Percentiles rank a stretch among this genome's conserved stretches.
Conservation (phyloP, 2,113 vertebrate species). For the Sphyrna mokarran region DNA sequence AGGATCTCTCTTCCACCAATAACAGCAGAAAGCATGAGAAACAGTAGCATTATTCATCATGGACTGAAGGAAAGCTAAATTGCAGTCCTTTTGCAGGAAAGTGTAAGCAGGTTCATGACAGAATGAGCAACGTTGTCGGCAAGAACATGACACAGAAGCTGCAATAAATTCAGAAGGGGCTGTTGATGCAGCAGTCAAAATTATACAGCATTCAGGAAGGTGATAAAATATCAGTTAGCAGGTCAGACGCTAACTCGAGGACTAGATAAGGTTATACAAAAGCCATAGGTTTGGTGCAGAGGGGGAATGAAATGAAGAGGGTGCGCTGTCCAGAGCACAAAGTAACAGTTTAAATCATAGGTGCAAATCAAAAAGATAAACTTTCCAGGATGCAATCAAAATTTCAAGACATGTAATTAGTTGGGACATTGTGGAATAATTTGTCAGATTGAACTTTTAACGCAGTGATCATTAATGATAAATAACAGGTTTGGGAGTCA, state of each 20-base stretch:
- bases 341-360: neutral
- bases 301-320: neutral
- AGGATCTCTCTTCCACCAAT: neutral
- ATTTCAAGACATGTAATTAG: constrained; percentile 22
- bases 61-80: neutral
- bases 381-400: neutral
- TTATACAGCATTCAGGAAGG: neutral
- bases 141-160: neutral
- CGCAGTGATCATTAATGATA: neutral
- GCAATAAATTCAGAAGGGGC: neutral
- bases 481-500: neutral
- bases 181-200: neutral
- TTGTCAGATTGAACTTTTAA: constrained; percentile 10
- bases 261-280: neutral
- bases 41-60: neutral
- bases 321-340: neutral
- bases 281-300: neutral
- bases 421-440: neutral
- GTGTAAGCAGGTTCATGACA: neutral
- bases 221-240: constrained; percentile 2
- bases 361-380: constrained; percentile 10
- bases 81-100: neutral
- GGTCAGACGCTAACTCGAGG: neutral
- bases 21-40: neutral
- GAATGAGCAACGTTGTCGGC: neutral